phyloP scores from a whole-genome alignment of 2,888 invertebrate species.

The Sepiola atlantica region DNA sequence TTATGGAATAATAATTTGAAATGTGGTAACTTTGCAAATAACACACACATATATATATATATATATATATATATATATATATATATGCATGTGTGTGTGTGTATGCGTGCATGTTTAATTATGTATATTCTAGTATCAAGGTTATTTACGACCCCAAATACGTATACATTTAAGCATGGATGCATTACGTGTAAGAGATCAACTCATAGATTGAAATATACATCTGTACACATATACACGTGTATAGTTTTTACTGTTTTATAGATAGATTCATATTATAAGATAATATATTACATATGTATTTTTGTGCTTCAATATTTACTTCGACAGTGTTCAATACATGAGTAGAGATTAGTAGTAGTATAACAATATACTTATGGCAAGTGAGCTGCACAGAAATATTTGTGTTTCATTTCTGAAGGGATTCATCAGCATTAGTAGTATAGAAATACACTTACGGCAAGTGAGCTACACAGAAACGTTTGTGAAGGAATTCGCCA shows the following conservation, averaged over 20 bases:
- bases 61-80: slow-evolving; percentile 42
- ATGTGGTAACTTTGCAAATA: background rate
- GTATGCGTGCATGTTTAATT: background rate
- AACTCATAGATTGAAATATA: background rate
- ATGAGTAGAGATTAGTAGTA: too few species aligned
- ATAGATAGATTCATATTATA: background rate
- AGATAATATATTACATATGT: too few species aligned
- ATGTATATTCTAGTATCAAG: background rate
- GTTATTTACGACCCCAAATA: background rate
- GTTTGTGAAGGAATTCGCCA: too few species aligned
- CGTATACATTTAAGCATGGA: background rate
- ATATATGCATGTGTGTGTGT: background rate
- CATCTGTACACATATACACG: background rate
- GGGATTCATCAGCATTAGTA: too few species aligned
- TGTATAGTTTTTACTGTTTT: background rate
- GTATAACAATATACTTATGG: too few species aligned
- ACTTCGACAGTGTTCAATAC: too few species aligned
- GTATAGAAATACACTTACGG: too few species aligned
- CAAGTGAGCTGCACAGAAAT: too few species aligned
- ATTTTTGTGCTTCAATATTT: too few species aligned
- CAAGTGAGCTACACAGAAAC: too few species aligned
- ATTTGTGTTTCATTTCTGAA: too few species aligned
- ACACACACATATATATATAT: too few species aligned
- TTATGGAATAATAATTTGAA: background rate
- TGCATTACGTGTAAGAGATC: background rate